These are phyloP conservation scores for Globicephala melas DNA, from an alignment of 2,113 vertebrate genomes.

Conservation along the genomic window DNA sequence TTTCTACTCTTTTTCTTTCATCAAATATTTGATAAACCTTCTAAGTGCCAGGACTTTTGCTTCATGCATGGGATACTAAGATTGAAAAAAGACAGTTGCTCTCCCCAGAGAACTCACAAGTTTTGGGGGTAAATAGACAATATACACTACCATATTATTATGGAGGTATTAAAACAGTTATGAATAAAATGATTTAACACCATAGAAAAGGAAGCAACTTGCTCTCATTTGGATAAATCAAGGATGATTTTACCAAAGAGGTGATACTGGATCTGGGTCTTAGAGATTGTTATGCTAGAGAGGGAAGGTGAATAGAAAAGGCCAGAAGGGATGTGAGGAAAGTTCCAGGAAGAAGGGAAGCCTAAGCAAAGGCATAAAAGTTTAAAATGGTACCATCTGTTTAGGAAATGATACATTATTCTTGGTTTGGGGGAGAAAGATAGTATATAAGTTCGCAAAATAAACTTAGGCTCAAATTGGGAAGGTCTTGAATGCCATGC, in stretches of 20 bases:
- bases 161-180: not conserved
- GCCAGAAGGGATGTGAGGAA: not conserved
- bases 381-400: not conserved
- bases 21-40: conserved; percentile 61
- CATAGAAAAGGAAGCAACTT: not conserved
- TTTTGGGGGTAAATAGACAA: not conserved
- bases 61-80: conserved; percentile 25
- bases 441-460: not conserved
- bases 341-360: not conserved
- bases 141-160: not conserved
- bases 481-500: not conserved
- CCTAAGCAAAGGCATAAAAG: not conserved
- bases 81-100: not conserved
- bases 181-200: not conserved
- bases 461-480: not conserved
- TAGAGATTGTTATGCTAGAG: not conserved
- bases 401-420: not conserved
- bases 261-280: not conserved
- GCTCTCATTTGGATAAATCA: not conserved
- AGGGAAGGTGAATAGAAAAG: not conserved
- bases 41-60: conserved; percentile 51
- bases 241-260: not conserved
- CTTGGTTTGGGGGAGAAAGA: not conserved
- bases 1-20: conserved; percentile 40
- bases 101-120: not conserved